Evolutionary conservation across 2,888 invertebrate species (phyloP).

Genomic region (Eupelmus urozonus): DNA sequence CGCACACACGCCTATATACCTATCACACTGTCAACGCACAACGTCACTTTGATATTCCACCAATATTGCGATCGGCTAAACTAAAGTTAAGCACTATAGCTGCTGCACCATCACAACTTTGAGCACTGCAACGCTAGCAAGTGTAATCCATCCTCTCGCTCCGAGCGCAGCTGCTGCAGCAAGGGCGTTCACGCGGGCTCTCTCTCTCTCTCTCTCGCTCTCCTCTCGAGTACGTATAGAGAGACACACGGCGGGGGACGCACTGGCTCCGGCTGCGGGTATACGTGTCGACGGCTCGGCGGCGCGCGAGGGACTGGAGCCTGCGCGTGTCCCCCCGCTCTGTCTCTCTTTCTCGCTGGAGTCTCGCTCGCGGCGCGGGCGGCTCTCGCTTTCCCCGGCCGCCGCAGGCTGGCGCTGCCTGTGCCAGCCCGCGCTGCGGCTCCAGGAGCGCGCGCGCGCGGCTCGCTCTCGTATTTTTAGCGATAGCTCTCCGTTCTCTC

Average conservation of each 20-base stretch:
- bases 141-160: conserved; percentile 12
- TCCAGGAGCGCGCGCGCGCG: neutral
- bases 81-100: too few relatives aligned
- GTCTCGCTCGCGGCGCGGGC: conserved; percentile 29
- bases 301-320: conserved; percentile 58
- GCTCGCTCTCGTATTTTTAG: neutral
- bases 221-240: neutral
- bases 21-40: neutral
- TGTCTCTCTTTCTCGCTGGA: neutral
- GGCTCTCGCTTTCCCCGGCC: neutral
- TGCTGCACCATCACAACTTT: too few relatives aligned
- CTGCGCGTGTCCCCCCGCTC: conserved; percentile 34
- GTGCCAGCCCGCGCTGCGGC: neutral
- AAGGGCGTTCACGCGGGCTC: neutral
- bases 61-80: too few relatives aligned
- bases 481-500: neutral
- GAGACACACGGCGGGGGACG: neutral
- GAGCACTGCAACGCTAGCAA: neutral
- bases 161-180: neutral
- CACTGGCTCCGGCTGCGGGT: neutral
- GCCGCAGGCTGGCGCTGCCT: conserved; percentile 55
- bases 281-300: conserved; percentile 54
- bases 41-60: neutral
- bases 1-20: neutral
- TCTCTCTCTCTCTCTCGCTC: neutral